Conservation (phyloP, 2,888 invertebrate species). For the Euspilapteryx auroguttella region DNA sequence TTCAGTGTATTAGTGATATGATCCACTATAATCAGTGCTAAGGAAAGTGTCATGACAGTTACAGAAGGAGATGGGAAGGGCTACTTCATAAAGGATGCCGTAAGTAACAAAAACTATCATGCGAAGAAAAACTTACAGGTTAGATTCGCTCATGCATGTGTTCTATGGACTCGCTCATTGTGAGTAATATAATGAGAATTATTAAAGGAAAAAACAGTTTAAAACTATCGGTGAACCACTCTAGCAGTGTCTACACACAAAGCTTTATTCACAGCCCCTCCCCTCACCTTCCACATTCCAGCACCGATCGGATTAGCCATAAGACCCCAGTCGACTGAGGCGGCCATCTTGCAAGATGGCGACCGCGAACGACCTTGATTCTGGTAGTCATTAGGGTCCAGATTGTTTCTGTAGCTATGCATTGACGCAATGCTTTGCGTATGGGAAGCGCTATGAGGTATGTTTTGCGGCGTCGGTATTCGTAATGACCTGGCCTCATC, state of each 20-base stretch:
- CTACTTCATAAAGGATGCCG: conserved; percentile 11
- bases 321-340: conserved; percentile 51
- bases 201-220: no score
- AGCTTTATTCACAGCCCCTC: conserved; percentile 35
- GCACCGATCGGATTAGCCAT: conserved; percentile 36
- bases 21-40: conserved; percentile 3
- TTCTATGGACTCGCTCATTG: no score
- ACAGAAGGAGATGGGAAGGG: conserved; percentile 45
- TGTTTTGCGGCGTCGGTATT: conserved; percentile 39
- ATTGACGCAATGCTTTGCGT: conserved; percentile 56
- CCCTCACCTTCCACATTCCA: conserved; percentile 57
- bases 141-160: no score
- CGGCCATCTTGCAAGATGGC: conserved; percentile 59
- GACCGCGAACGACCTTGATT: conserved; percentile 45
- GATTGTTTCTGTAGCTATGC: conserved; percentile 56
- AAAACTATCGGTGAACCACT: no score
- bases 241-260: conserved; percentile 21
- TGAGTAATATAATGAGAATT: no score
- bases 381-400: conserved; percentile 54
- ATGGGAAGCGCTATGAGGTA: conserved; percentile 50
- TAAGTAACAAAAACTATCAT: background rate
- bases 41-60: conserved; percentile 5
- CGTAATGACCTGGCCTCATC: conserved; percentile 37
- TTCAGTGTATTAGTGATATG: no score
- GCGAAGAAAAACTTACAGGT: no score